Conservation (phyloP, 2,113 vertebrate species). For the Cranoglanis bouderius region DNA sequence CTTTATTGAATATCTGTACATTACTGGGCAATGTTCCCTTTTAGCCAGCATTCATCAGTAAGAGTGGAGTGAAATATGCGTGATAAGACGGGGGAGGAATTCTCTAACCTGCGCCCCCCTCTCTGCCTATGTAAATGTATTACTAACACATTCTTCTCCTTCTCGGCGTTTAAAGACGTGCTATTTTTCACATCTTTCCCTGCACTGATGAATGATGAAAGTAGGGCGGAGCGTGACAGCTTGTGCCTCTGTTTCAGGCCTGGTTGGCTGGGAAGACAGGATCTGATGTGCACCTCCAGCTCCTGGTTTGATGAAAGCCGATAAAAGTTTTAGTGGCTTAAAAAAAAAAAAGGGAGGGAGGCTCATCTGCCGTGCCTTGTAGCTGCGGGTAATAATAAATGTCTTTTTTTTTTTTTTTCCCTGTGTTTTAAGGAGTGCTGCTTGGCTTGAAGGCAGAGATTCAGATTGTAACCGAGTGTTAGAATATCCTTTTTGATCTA, state of each 20-base stretch:
- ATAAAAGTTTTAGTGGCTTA: conserved; percentile 51
- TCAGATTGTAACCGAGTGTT: conserved; percentile 39
- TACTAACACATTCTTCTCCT: conserved; percentile 66
- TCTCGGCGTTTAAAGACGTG: conserved; percentile 63
- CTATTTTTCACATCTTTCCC: conserved; percentile 63
- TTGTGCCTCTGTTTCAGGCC: conserved; percentile 49
- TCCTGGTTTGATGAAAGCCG: conserved; percentile 52
- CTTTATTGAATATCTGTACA: conserved; percentile 92
- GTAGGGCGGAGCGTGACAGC: conserved; percentile 32
- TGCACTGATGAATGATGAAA: conserved; percentile 56
- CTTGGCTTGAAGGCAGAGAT: conserved; percentile 36
- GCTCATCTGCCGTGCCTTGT: conserved; percentile 43
- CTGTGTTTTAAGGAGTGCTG: conserved; percentile 24
- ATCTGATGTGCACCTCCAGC: conserved; percentile 42
- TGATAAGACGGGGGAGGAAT: conserved; percentile 65
- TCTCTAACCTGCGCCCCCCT: conserved; percentile 62
- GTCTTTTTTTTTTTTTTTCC: conserved; percentile 31
- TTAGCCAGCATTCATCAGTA: conserved; percentile 70
- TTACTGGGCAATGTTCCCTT: conserved; percentile 83
- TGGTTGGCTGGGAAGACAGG: conserved; percentile 36
- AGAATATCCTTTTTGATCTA: conserved; percentile 23
- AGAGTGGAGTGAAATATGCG: conserved; percentile 69
- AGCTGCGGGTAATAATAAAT: conserved; percentile 50
- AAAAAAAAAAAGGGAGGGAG: background rate
- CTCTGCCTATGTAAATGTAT: conserved; percentile 65